A percentile compares a stretch with the other conserved stretches of the same genome.
phyloP scores from a whole-genome alignment of 2,113 vertebrate species.

The Theristicus caerulescens region DNA sequence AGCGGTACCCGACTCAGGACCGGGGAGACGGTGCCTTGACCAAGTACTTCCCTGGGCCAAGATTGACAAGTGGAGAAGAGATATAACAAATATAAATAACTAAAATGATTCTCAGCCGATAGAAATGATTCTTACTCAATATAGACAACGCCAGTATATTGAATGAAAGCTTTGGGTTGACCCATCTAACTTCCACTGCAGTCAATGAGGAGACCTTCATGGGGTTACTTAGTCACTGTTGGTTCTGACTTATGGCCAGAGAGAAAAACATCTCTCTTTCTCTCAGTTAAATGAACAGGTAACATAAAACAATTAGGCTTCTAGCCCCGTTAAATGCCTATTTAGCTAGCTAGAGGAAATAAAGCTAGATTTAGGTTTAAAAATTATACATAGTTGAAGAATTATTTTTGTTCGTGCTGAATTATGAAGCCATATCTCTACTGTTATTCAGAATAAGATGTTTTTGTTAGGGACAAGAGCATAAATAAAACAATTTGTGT shows the following conservation, averaged over 20 bases:
- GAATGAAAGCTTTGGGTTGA: neutral
- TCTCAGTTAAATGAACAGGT: neutral
- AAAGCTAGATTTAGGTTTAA: neutral
- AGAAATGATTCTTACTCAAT: neutral
- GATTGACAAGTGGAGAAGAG: neutral
- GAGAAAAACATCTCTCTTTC: neutral
- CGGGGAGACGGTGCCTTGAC: accelerated
- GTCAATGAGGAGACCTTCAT: neutral
- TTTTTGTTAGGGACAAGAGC: neutral
- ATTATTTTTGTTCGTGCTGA: neutral
- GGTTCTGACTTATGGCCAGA: neutral
- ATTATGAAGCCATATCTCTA: neutral
- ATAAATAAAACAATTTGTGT: neutral
- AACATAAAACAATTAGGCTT: neutral
- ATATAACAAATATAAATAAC: too few species aligned
- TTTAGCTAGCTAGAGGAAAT: neutral
- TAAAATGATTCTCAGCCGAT: neutral
- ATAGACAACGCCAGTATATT: too few species aligned
- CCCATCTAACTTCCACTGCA: neutral
- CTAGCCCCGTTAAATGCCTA: neutral
- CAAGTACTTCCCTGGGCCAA: neutral
- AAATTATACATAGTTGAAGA: neutral
- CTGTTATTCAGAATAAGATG: neutral
- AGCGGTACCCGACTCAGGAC: neutral
- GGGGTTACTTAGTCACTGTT: neutral